These are phyloP conservation scores for Dendrolimus kikuchii DNA, from an alignment of 1,140 invertebrate genomes.

Conservation along the genomic window DNA sequence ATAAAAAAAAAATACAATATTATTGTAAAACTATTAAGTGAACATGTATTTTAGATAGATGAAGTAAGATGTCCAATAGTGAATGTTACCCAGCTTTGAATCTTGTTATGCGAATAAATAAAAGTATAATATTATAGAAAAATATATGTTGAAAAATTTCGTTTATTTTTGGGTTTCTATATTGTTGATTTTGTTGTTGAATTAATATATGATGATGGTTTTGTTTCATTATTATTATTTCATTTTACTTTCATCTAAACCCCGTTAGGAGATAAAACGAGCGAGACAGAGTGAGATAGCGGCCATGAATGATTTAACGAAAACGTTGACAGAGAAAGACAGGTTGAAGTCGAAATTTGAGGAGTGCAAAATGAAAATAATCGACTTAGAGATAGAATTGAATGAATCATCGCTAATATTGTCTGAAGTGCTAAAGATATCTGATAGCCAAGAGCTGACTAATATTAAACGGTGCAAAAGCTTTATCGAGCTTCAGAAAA, in stretches of 20 bases:
- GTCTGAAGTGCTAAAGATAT: conserved; percentile 58
- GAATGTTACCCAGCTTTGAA: conserved; percentile 60
- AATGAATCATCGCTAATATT: conserved; percentile 63
- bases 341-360: conserved; percentile 51
- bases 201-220: conserved; percentile 31
- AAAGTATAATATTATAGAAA: conserved; percentile 51
- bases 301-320: conserved; percentile 44
- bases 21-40: conserved; percentile 68
- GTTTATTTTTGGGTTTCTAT: conserved; percentile 61
- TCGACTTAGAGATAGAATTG: conserved; percentile 64
- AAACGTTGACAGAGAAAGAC: conserved; percentile 46
- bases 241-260: conserved; percentile 41
- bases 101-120: conserved; percentile 60
- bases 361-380: conserved; percentile 55
- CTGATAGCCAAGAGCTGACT: conserved; percentile 45
- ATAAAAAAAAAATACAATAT: conserved; percentile 38
- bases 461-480: conserved; percentile 58
- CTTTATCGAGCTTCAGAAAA: conserved; percentile 63
- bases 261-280: conserved; percentile 50
- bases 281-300: conserved; percentile 51
- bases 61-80: conserved; percentile 64
- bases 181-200: conserved; percentile 56
- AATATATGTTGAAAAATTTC: conserved; percentile 54
- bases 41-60: conserved; percentile 64
- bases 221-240: conserved; percentile 13